phyloP scores from a whole-genome alignment of 2,113 vertebrate species.

The Puntigrus tetrazona region DNA sequence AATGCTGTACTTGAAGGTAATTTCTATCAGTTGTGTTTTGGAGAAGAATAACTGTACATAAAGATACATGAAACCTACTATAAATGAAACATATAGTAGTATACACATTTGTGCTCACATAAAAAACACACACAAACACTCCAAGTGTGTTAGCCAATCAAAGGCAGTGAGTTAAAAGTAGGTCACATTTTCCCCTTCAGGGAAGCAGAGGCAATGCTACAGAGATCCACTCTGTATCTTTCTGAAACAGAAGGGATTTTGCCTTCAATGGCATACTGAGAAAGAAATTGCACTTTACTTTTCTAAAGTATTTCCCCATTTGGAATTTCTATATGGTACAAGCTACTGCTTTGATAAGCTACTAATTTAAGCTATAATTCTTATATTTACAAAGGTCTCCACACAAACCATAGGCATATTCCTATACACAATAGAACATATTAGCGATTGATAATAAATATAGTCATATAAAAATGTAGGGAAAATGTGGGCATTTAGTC shows the following conservation, averaged over 20 bases:
- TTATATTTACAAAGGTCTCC: not conserved
- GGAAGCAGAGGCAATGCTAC: conserved; percentile 71
- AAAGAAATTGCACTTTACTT: conserved; percentile 1
- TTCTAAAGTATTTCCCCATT: not conserved
- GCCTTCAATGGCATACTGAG: not conserved
- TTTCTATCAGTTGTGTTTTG: not conserved
- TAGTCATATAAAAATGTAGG: not conserved
- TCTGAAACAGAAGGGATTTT: conserved; percentile 14
- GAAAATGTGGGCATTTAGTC: not conserved
- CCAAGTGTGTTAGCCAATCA: conserved; percentile 70
- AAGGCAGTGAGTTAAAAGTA: conserved; percentile 75
- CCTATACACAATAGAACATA: not conserved
- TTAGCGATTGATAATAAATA: not conserved
- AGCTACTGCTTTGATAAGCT: too few relatives aligned
- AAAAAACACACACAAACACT: conserved; percentile 45
- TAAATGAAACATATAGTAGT: not conserved
- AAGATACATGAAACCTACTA: conserved; percentile 35
- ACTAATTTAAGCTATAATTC: too few relatives aligned
- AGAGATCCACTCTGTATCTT: conserved; percentile 59
- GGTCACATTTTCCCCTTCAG: conserved; percentile 78
- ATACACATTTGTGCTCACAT: conserved; percentile 12
- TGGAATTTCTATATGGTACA: not conserved
- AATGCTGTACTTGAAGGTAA: not conserved
- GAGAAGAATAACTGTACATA: not conserved
- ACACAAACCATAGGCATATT: not conserved